phyloP scores from a whole-genome alignment of 2,888 invertebrate genomes.

The Chouioia cunea region DNA sequence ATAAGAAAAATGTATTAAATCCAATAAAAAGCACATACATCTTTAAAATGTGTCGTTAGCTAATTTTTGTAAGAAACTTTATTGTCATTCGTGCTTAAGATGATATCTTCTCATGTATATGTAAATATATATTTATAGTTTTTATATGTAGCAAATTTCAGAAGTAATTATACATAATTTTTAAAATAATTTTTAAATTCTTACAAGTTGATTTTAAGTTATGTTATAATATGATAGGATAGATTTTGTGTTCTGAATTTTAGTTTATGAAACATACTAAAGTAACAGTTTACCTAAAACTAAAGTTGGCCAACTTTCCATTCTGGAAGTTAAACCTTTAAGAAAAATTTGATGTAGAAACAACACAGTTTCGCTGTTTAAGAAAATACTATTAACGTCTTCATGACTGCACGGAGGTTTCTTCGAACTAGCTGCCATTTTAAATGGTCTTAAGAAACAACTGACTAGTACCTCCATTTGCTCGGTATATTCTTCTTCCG shows the following conservation, averaged over 20 bases:
- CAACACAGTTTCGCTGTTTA: slow-evolving; percentile 92
- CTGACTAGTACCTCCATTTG: slow-evolving; percentile 88
- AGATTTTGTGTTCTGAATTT: too few species aligned
- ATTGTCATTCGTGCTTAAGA: too few species aligned
- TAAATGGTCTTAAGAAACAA: slow-evolving; percentile 89
- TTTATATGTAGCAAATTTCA: too few species aligned
- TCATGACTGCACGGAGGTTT: slow-evolving; percentile 93
- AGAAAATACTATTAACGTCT: slow-evolving; percentile 93
- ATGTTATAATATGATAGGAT: too few species aligned
- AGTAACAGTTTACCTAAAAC: slow-evolving; percentile 81
- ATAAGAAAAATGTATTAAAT: slow-evolving; percentile 18
- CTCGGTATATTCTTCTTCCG: slow-evolving; percentile 92
- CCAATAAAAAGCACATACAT: slow-evolving; percentile 1
- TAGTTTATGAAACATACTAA: too few species aligned
- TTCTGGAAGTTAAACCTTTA: slow-evolving; percentile 89
- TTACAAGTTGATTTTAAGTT: too few species aligned
- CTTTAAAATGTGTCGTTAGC: too few species aligned
- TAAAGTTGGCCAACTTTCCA: slow-evolving; percentile 94
- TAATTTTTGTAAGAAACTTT: too few species aligned
- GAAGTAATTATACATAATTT: too few species aligned
- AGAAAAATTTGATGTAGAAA: slow-evolving; percentile 95
- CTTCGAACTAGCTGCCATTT: slow-evolving; percentile 94
- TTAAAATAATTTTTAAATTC: too few species aligned
- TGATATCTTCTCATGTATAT: too few species aligned
- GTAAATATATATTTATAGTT: too few species aligned